Conservation (phyloP, 2,888 invertebrate genomes). For the Poecilus cupreus region DNA sequence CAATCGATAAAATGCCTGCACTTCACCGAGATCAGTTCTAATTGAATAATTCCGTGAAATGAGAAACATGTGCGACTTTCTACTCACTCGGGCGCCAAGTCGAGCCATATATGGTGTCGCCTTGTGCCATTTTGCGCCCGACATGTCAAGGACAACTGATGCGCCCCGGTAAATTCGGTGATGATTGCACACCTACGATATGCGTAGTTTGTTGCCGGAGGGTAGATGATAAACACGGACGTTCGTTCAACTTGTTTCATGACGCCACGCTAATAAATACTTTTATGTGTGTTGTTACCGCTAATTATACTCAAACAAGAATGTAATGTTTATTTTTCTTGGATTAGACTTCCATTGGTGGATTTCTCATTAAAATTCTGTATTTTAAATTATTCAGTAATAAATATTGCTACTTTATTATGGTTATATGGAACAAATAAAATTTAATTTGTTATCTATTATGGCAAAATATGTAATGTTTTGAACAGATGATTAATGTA, state of each 20-base stretch:
- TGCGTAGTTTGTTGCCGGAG: not conserved
- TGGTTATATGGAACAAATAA: conserved; percentile 36
- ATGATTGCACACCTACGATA: conserved; percentile 12
- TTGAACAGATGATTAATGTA: conserved; percentile 19
- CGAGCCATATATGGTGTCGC: conserved; percentile 47
- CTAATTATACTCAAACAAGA: not conserved
- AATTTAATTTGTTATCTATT: conserved; percentile 31
- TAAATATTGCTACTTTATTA: conserved; percentile 30
- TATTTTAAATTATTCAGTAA: not conserved
- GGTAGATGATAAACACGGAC: conserved; percentile 37
- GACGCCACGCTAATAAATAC: not conserved
- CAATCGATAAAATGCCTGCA: conserved; percentile 51
- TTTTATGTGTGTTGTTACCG: not conserved
- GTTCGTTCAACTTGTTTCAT: conserved; percentile 46
- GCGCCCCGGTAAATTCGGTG: conserved; percentile 29
- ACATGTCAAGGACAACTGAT: conserved; percentile 51
- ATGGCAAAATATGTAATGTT: conserved; percentile 32
- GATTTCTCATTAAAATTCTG: conserved; percentile 11
- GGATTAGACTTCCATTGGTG: not conserved
- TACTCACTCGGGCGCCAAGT: conserved; percentile 29
- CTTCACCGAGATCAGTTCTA: conserved; percentile 5
- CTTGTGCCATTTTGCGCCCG: conserved; percentile 47
- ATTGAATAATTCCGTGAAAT: conserved; percentile 30
- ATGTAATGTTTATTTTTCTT: conserved; percentile 11
- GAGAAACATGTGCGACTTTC: conserved; percentile 50